Percentiles rank a stretch among this genome's conserved stretches.
These are phyloP conservation scores for Saturnia japonica DNA, from an alignment of 2,888 invertebrate genomes.

Conservation along the genomic window DNA sequence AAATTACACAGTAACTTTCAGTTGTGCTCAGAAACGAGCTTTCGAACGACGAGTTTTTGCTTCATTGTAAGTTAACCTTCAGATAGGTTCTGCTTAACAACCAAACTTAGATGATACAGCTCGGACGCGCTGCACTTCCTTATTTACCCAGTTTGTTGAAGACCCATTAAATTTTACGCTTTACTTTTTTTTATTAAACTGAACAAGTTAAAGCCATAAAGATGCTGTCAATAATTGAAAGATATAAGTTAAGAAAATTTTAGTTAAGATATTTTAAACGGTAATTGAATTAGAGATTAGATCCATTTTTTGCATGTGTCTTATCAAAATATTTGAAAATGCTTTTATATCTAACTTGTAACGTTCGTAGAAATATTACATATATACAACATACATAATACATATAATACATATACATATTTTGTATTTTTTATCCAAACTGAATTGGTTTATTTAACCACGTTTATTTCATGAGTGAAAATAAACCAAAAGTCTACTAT, in stretches of 20 bases:
- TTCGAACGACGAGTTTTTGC: slow-evolving; percentile 37
- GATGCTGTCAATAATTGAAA: background rate
- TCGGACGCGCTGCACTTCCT: background rate
- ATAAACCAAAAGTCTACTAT: too few species aligned
- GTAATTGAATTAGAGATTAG: background rate
- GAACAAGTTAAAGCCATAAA: background rate
- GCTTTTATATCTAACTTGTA: background rate
- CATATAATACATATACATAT: background rate
- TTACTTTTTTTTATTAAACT: background rate
- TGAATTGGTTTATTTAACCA: background rate
- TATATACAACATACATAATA: too few species aligned
- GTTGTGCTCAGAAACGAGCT: slow-evolving; percentile 32
- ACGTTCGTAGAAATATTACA: background rate
- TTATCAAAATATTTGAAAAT: background rate
- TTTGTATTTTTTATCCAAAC: too few species aligned
- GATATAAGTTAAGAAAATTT: background rate
- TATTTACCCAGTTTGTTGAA: background rate
- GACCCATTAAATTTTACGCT: background rate
- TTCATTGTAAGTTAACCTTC: slow-evolving; percentile 43
- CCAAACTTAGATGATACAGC: slow-evolving; percentile 8
- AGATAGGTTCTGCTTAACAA: slow-evolving; percentile 1
- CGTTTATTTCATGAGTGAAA: too few species aligned
- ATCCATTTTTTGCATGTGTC: background rate
- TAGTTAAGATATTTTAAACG: background rate
- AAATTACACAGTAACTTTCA: slow-evolving; percentile 25